A percentile compares a stretch with the other conserved stretches of the same genome.
Evolutionary conservation across 1,140 invertebrate genomes (phyloP).

Genomic region (Drosophila gunungcola): DNA sequence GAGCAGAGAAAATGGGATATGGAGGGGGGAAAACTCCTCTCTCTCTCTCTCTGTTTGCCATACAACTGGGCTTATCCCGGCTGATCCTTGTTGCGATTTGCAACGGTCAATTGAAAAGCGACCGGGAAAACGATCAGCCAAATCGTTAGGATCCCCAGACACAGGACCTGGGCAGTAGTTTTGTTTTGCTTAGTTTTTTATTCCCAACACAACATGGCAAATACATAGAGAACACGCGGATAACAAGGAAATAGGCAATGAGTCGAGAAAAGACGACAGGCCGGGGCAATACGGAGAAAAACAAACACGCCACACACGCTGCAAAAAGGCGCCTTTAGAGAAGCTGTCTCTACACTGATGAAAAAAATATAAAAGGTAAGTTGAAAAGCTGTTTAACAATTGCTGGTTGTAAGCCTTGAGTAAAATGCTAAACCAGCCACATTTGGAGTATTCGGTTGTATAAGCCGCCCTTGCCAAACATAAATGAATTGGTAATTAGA

Average conservation of each 20-base stretch:
- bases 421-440: too few species aligned
- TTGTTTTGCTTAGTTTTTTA: slow-evolving; percentile 51
- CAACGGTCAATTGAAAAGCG: slow-evolving; percentile 84
- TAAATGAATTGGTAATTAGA: too few species aligned
- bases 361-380: neutral
- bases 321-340: slow-evolving; percentile 1
- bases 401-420: too few species aligned
- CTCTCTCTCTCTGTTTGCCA: slow-evolving; percentile 24
- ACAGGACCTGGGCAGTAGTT: slow-evolving; percentile 18
- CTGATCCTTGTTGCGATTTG: slow-evolving; percentile 80
- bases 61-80: slow-evolving; percentile 78
- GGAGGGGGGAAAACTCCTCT: slow-evolving; percentile 9
- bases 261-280: slow-evolving; percentile 8
- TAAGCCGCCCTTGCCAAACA: too few species aligned
- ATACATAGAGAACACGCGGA: slow-evolving; percentile 19
- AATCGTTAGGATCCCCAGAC: slow-evolving; percentile 35
- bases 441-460: too few species aligned
- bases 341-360: slow-evolving; percentile 5
- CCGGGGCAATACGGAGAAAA: slow-evolving; percentile 33
- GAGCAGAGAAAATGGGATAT: slow-evolving; percentile 25
- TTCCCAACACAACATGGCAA: slow-evolving; percentile 34
- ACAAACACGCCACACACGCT: slow-evolving; percentile 63
- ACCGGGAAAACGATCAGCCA: slow-evolving; percentile 67
- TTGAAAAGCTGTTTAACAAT: too few species aligned
- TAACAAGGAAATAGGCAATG: slow-evolving; percentile 28